Conservation (phyloP, 2,797 vertebrate genomes). For the Sebastolobus alascanus region DNA sequence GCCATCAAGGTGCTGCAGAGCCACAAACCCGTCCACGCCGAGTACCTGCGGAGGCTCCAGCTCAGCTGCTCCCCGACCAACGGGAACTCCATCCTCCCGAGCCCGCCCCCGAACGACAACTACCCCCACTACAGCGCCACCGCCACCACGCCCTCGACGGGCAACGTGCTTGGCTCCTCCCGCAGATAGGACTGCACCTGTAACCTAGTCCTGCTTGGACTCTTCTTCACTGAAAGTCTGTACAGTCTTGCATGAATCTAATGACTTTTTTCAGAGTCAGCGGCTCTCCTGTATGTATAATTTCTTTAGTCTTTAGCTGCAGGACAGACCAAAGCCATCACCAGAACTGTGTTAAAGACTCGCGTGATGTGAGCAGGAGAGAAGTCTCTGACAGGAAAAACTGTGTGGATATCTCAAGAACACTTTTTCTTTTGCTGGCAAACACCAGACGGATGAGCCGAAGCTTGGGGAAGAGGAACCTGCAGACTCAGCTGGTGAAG, state of each 20-base stretch:
- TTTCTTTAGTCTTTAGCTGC: constrained; percentile 62
- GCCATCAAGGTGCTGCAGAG: constrained; percentile 97
- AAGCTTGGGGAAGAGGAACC: constrained; percentile 45
- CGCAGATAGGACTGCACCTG: constrained; percentile 84
- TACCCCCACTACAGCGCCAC: constrained; percentile 91
- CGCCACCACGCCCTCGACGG: constrained; percentile 88
- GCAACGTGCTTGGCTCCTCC: constrained; percentile 88
- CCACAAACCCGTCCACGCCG: constrained; percentile 97
- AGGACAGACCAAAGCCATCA: constrained; percentile 78
- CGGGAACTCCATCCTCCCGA: constrained; percentile 92
- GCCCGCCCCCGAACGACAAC: constrained; percentile 88
- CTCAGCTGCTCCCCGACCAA: constrained; percentile 93
- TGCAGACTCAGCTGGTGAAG: constrained; percentile 60
- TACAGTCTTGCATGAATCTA: constrained; percentile 81
- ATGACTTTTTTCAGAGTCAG: constrained; percentile 53
- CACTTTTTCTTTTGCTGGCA: constrained; percentile 54
- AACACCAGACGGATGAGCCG: constrained; percentile 36
- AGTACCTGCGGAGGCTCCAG: constrained; percentile 96
- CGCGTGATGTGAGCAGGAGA: constrained; percentile 33
- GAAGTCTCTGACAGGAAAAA: constrained; percentile 34
- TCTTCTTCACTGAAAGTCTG: constrained; percentile 63
- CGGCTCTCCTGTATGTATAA: constrained; percentile 65
- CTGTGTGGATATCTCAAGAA: constrained; percentile 39
- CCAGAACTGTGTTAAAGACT: constrained; percentile 61
- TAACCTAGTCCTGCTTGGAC: constrained; percentile 20